Conservation (phyloP, 2,797 vertebrate genomes). For the Lepidocolaptes lacrymiger region DNA sequence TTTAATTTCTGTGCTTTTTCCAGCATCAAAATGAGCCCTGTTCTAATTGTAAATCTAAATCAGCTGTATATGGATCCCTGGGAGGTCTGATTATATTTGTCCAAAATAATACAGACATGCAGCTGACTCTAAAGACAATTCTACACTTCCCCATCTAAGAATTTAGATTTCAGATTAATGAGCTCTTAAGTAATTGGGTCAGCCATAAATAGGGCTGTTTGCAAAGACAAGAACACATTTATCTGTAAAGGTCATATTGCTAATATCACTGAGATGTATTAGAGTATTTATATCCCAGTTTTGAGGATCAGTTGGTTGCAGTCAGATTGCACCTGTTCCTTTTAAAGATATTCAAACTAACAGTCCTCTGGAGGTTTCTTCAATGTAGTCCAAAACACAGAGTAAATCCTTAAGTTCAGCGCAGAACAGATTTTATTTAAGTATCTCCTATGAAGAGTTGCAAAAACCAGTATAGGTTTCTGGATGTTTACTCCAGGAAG, state of each 20-base stretch:
- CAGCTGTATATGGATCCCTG: not conserved
- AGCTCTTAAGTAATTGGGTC: conserved; percentile 42
- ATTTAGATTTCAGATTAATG: conserved; percentile 24
- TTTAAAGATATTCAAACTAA: not conserved
- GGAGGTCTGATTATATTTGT: conserved; percentile 13
- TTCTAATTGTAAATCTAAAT: conserved; percentile 7
- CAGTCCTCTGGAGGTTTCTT: not conserved
- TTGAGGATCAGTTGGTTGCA: not conserved
- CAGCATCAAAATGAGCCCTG: not conserved
- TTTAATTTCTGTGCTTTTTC: not conserved
- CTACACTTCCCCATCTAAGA: not conserved
- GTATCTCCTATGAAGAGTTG: not conserved
- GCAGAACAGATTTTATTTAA: not conserved
- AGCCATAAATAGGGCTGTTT: conserved; percentile 35
- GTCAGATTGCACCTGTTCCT: not conserved
- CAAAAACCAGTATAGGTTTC: conserved; percentile 4
- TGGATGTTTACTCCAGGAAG: not conserved
- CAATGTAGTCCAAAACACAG: not conserved
- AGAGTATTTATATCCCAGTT: not conserved
- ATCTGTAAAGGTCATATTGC: conserved; percentile 3
- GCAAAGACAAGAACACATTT: not conserved
- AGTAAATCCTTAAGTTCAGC: not conserved
- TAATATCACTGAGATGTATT: not conserved
- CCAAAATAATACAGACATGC: conserved; percentile 20
- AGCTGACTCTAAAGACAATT: conserved; percentile 28